Conservation (phyloP, 2,113 vertebrate genomes). For the Crotophaga sulcirostris region DNA sequence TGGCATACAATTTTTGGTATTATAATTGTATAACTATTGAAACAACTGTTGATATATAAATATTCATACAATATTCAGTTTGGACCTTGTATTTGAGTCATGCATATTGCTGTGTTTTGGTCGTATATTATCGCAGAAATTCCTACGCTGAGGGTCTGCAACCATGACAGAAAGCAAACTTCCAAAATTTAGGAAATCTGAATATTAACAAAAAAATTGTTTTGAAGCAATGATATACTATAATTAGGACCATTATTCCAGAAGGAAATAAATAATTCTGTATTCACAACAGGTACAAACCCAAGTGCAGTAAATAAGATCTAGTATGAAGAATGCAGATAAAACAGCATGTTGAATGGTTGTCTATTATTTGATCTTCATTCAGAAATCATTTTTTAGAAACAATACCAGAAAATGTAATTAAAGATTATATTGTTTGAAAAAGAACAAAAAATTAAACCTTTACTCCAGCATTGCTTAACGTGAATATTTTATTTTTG, state of each 20-base stretch:
- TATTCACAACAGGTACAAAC: not conserved
- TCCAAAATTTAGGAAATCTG: not conserved
- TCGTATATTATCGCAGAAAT: not conserved
- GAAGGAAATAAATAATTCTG: not conserved
- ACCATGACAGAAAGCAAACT: not conserved
- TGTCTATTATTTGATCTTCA: not conserved
- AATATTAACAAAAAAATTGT: not conserved
- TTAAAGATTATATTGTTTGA: not conserved
- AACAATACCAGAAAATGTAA: not conserved
- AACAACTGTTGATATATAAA: not conserved
- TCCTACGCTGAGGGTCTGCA: not conserved
- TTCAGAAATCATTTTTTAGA: not conserved
- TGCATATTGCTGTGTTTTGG: not conserved
- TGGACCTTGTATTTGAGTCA: not conserved
- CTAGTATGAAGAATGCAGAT: not conserved
- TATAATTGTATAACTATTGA: not conserved
- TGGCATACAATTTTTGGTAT: not conserved
- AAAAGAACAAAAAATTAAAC: not conserved
- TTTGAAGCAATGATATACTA: not conserved
- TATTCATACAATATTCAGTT: not conserved
- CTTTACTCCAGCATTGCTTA: not conserved
- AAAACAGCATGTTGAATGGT: not conserved
- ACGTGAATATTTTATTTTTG: not conserved
- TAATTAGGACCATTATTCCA: not conserved
- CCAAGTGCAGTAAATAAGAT: not conserved